Evolutionary conservation across 1,140 invertebrate genomes (phyloP), one percentile per base, ranked within the genome.

Genomic region (Orussus abietinus): DNA sequence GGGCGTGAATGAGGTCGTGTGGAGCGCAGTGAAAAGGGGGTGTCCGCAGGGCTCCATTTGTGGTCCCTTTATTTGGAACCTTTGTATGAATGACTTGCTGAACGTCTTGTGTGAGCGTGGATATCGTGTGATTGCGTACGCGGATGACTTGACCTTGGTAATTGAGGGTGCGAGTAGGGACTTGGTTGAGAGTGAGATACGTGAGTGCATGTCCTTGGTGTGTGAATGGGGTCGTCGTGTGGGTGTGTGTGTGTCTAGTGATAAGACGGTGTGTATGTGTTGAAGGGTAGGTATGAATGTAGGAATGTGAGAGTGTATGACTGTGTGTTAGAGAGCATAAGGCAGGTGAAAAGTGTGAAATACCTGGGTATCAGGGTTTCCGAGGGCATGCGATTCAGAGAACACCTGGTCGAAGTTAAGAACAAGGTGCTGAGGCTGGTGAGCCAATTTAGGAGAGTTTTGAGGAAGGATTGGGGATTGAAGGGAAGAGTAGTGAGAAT

Each of bases 41-140:
- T 47, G 30, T 5, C 25, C 33, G 7, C 38, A 55, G 33, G 54
- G 49, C 0, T 48, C 45, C 26, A 25, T 54, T 6, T 25, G 30
- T 39, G 49, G 45, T 25, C 54, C 47, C 17, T 30, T 31, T 15
- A 39, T 51, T 15, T 58, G 53, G 50, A 58, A 52, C 9, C 28
- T 54, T 3, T 38, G 42, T 46, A 53, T 59, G 43, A 49, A 59
- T 47, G 39, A 41, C 0, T 1, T 57, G 5, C 12, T 54, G 30
- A 11, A 17, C 9, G 10, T 12, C 2, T 11, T 56, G 1, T 3
- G 12, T 9, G 29, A 34, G 0, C 0, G 9, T 5, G 26, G 31
- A 0, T 45, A 22, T 17, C 38, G 48, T 7, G 38, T 36, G 9
- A 38, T 55, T 12, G 52, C 53, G 4, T 58, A 55, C 49, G 47